A percentile compares a stretch with the other conserved stretches of the same genome.
Evolutionary conservation across 2,113 vertebrate genomes (phyloP).

Genomic region (Neodontobutis hainanensis): DNA sequence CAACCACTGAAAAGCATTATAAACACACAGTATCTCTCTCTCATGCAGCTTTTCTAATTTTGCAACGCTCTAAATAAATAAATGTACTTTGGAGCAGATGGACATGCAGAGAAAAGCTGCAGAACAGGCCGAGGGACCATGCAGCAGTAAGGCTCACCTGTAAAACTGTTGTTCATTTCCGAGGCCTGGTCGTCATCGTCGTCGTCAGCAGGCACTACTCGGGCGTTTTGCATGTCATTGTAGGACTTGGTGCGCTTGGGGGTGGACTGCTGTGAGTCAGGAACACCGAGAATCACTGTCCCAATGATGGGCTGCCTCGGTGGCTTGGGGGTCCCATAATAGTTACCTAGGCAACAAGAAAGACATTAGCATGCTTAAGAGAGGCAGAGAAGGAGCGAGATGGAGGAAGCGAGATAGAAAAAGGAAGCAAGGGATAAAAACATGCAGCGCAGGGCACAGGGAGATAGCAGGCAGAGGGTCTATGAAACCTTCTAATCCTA

Average conservation of each 20-base stretch:
- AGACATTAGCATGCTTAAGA: slow-evolving; percentile 87
- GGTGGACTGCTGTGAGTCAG: slow-evolving; percentile 88
- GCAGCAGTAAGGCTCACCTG: slow-evolving; percentile 83
- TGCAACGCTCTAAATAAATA: slow-evolving; percentile 3
- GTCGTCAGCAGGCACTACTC: slow-evolving; percentile 91
- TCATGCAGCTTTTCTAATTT: slow-evolving; percentile 18
- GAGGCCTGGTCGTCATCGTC: slow-evolving; percentile 90
- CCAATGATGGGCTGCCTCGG: slow-evolving; percentile 93
- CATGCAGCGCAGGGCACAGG: slow-evolving; percentile 31
- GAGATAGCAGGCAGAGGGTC: slow-evolving; percentile 32
- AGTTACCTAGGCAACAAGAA: slow-evolving; percentile 97
- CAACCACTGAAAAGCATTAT: slow-evolving; percentile 42
- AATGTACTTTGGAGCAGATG: slow-evolving; percentile 1
- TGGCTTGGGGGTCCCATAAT: slow-evolving; percentile 99
- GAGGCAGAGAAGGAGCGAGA: slow-evolving; percentile 44
- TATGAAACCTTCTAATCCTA: slow-evolving; percentile 51
- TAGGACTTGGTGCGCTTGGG: slow-evolving; percentile 96
- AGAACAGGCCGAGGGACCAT: slow-evolving; percentile 8
- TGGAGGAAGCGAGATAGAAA: slow-evolving; percentile 33
- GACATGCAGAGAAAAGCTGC: not conserved
- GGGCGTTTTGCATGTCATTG: slow-evolving; percentile 99
- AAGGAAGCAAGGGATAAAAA: slow-evolving; percentile 43
- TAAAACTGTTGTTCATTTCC: slow-evolving; percentile 99
- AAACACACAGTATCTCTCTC: slow-evolving; percentile 43
- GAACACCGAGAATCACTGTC: slow-evolving; percentile 96